phyloP scores from a whole-genome alignment of 2,113 vertebrate genomes.

The Chrysochloris asiatica region DNA sequence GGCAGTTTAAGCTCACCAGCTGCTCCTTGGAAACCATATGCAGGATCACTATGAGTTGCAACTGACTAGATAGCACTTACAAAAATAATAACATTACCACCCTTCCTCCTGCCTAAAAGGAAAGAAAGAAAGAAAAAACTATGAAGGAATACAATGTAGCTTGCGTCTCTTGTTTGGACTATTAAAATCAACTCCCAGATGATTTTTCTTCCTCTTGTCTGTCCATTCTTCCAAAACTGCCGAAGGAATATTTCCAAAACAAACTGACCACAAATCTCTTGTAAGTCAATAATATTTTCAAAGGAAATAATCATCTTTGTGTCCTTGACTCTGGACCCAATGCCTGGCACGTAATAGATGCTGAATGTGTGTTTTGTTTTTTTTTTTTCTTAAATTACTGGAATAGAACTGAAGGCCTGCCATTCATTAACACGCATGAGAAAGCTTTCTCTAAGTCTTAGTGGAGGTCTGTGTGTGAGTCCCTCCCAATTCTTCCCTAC shows the following conservation, averaged over 20 bases:
- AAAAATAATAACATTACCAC: no score
- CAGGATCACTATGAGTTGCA: no score
- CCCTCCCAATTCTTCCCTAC: background rate
- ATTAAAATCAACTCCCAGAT: slow-evolving; percentile 14
- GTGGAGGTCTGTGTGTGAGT: background rate
- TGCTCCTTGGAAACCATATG: no score
- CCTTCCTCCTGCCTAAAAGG: background rate
- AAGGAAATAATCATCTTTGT: background rate
- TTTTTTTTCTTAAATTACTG: no score
- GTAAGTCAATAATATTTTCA: slow-evolving; percentile 5
- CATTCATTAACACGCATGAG: background rate
- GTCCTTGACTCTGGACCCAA: slow-evolving; percentile 6
- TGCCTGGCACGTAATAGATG: slow-evolving; percentile 19
- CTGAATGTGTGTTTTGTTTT: slow-evolving; percentile 30
- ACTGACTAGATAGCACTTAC: no score
- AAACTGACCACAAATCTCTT: slow-evolving; percentile 2
- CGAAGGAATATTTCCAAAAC: slow-evolving; percentile 67
- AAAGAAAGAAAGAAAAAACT: background rate
- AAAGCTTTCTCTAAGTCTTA: background rate
- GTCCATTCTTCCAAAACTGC: slow-evolving; percentile 24
- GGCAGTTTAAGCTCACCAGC: no score
- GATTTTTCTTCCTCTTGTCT: background rate
- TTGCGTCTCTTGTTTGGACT: background rate
- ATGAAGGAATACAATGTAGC: background rate
- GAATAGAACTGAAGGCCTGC: background rate